phyloP scores from a whole-genome alignment of 2,113 vertebrate species.

The Anarrhichthys ocellatus region DNA sequence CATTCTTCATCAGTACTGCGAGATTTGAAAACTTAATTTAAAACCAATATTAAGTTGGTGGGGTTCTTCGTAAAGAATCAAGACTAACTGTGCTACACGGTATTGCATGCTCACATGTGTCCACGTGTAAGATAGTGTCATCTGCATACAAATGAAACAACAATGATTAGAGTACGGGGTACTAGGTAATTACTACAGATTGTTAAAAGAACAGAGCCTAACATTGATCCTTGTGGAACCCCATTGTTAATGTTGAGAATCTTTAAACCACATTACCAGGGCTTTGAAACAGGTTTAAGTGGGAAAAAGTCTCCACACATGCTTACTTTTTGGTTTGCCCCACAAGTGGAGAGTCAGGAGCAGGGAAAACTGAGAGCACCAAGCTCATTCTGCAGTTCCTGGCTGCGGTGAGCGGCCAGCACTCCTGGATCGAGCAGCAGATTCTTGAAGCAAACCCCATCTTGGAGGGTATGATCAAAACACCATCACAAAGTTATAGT shows the following conservation, averaged over 20 bases:
- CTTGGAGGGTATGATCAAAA: conserved; percentile 83
- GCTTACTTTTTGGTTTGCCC: background rate
- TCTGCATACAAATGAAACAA: background rate
- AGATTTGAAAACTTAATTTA: background rate
- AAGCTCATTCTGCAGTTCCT: conserved; percentile 97
- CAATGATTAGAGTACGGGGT: background rate
- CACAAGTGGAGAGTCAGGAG: conserved; percentile 94
- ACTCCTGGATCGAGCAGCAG: conserved; percentile 98
- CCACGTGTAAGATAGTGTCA: background rate
- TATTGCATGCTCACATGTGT: background rate
- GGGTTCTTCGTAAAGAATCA: background rate
- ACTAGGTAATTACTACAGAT: background rate
- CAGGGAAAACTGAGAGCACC: conserved; percentile 97
- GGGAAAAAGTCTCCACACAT: background rate
- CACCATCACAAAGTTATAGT: background rate
- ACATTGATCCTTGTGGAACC: background rate
- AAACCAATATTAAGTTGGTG: background rate
- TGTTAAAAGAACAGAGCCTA: background rate
- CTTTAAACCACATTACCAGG: background rate
- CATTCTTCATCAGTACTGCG: background rate
- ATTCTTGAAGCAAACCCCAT: conserved; percentile 97
- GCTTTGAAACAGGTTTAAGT: background rate
- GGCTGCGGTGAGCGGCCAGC: conserved; percentile 93
- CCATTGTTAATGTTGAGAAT: background rate
- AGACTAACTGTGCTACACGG: too few species aligned